A percentile compares a stretch with the other conserved stretches of the same genome.
These are phyloP conservation scores for Hyphantria cunea DNA, from an alignment of 1,140 invertebrate genomes.

Conservation along the genomic window DNA sequence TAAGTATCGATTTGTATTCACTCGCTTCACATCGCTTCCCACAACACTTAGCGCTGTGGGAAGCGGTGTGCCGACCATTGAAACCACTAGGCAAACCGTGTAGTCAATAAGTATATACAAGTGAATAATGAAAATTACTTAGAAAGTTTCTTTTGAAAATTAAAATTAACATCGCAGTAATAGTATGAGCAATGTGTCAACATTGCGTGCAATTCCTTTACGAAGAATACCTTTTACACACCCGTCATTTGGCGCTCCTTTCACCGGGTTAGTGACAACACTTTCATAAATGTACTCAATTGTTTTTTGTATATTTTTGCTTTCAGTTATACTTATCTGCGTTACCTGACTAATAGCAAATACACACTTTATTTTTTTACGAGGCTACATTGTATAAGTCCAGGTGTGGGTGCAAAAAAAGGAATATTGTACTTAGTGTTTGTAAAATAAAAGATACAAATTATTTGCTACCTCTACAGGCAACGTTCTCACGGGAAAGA, in stretches of 20 bases:
- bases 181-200: conserved; percentile 15
- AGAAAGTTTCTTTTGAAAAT: too few species aligned
- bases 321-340: conserved; percentile 18
- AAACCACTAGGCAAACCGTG: too few species aligned
- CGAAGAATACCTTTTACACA: not conserved
- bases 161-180: conserved; percentile 4
- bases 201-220: conserved; percentile 10
- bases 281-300: conserved; percentile 18
- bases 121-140: too few species aligned
- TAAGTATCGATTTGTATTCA: too few species aligned
- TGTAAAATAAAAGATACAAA: too few species aligned
- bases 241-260: conserved; percentile 21
- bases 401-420: not conserved
- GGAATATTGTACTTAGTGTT: too few species aligned
- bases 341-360: conserved; percentile 3
- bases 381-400: not conserved
- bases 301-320: conserved; percentile 14
- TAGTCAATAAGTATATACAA: too few species aligned
- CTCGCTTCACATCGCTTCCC: too few species aligned
- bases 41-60: too few species aligned
- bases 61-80: too few species aligned
- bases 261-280: conserved; percentile 15
- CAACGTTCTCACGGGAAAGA: too few species aligned
- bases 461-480: too few species aligned
- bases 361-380: not conserved